Base-by-base conservation (phyloP, 2,888 invertebrate species). In the Desoria tigrina region DNA sequence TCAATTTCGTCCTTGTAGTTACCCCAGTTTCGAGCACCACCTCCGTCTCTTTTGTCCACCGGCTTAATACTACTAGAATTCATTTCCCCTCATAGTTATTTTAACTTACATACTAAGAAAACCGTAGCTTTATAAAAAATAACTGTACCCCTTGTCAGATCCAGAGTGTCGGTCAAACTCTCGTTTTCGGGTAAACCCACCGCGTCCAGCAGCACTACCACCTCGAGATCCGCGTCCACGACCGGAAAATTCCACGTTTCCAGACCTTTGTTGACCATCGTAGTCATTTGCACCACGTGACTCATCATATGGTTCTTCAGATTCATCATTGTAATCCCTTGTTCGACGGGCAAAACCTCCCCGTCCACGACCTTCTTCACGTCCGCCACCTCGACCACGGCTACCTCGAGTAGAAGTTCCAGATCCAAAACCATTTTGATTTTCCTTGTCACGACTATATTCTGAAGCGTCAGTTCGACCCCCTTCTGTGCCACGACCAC, bases 21-120 rank as follows among this genome's bases (percentile, higher is more conserved):
- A 77, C 95, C 94, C 95, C 96, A 96, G 84, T 96, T 96, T 81
- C 93, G 93, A 75, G 93, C 89, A 73, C 95, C 96, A 81, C 88
- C 90, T 77, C 95, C 95, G 78, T 95, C 94, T 76, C 92, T 89
- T 83, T 96, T 96, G 81, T 95, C 94, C 77, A 92, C 86, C 72
- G 93, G 86, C 82, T 95, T 95, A 73, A 95, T 88, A 78, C 94
- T 94, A 79, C 86, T 86, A 82, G 80, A 84, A 84, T 37, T 58
- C 32, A 24, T 32, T 7, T 7, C 32, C 32, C 11, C 4, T 59
- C 66, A 49, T 57, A 50, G 42, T 18, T 26, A 4, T 18, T 28
- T 7, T 32, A 28, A 21, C 9, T 23, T 18, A 24, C 27, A 55
- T 4, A 9, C 18, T 7, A 55, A 28, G 18, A 24, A 53, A 53